Conservation (phyloP, 2,797 vertebrate genomes). For the Nothura maculosa region DNA sequence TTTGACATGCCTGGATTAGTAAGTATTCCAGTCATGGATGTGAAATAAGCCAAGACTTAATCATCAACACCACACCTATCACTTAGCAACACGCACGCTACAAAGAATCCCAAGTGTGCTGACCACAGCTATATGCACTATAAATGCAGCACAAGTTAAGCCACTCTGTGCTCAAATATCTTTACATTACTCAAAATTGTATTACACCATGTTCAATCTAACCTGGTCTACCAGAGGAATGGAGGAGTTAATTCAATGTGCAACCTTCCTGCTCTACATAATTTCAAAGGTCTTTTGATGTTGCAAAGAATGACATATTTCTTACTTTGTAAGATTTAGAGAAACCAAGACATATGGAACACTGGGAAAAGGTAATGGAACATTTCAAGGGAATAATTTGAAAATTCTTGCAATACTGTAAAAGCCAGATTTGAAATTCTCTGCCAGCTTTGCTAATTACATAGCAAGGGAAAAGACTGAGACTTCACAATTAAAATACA, state of each 20-base stretch:
- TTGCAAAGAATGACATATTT: background rate
- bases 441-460: background rate
- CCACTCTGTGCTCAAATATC: background rate
- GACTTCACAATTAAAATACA: slow-evolving; percentile 7
- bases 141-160: background rate
- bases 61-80: background rate
- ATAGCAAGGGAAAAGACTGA: background rate
- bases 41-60: background rate
- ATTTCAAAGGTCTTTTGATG: background rate
- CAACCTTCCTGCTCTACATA: background rate
- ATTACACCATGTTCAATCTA: background rate
- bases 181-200: background rate
- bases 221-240: background rate
- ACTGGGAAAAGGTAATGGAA: background rate
- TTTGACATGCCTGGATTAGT: background rate
- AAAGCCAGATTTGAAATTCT: background rate
- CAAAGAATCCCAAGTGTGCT: background rate
- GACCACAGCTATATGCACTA: background rate
- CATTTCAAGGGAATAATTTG: background rate
- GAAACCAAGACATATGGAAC: slow-evolving; percentile 9
- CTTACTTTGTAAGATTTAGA: background rate
- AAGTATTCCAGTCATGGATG: background rate
- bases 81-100: background rate
- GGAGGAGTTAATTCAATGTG: background rate
- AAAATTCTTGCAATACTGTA: background rate